phyloP scores from a whole-genome alignment of 2,888 invertebrate species.

The Glyphotaelius pellucidus region DNA sequence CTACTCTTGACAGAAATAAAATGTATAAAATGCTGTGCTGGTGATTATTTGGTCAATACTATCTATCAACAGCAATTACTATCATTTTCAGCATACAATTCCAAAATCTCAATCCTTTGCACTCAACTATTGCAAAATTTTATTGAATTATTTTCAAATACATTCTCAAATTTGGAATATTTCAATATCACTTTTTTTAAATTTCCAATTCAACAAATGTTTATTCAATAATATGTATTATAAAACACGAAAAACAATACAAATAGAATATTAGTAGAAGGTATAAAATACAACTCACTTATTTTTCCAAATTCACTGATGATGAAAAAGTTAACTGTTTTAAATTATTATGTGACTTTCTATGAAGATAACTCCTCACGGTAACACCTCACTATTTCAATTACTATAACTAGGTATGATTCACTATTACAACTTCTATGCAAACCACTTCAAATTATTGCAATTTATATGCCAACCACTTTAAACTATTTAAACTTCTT shows the following conservation, averaged over 20 bases:
- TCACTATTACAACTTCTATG: not conserved
- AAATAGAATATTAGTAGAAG: not conserved
- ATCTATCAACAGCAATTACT: not conserved
- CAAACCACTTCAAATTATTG: not conserved
- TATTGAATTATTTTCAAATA: not conserved
- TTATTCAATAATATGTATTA: not conserved
- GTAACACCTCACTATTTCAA: not conserved
- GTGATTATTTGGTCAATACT: not conserved
- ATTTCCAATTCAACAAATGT: not conserved
- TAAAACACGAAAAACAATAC: not conserved
- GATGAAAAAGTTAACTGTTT: not conserved
- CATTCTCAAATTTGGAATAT: not conserved
- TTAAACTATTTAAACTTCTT: not conserved
- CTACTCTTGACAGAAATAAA: not conserved
- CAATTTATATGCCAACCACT: not conserved
- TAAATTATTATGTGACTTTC: not conserved
- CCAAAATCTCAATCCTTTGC: not conserved
- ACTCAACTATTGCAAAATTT: not conserved
- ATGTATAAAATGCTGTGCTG: not conserved
- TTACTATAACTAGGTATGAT: not conserved
- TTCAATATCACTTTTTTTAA: not conserved
- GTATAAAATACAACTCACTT: not conserved
- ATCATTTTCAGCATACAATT: not conserved
- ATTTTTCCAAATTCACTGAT: not conserved
- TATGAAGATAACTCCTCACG: not conserved